phyloP scores from a whole-genome alignment of 37 sponge, comb jelly and placozoan genomes.

The Spongilla lacustris region DNA sequence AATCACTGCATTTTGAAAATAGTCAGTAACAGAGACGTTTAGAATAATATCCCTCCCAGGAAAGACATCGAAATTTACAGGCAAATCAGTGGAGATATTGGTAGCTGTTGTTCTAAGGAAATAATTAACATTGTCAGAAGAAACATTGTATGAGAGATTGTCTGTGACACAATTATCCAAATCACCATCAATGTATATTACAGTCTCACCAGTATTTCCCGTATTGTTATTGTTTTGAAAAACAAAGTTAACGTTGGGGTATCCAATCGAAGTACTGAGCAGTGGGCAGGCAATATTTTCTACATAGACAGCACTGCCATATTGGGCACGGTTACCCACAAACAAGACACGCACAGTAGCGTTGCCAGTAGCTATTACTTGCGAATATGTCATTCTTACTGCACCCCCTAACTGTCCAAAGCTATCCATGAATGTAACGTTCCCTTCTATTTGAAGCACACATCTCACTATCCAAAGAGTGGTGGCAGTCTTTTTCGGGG shows the following conservation, averaged over 20 bases:
- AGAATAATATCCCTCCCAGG: slow-evolving; percentile 1
- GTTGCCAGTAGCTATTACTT: background rate
- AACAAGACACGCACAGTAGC: background rate
- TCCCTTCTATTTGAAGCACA: background rate
- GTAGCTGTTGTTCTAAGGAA: background rate
- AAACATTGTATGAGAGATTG: background rate
- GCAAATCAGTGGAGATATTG: background rate
- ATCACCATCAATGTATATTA: background rate
- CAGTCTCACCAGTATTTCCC: background rate
- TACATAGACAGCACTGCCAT: slow-evolving; percentile 12
- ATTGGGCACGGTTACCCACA: background rate
- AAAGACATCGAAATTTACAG: background rate
- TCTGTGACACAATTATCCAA: background rate
- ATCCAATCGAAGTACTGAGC: background rate
- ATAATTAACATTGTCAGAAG: background rate
- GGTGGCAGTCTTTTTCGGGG: background rate
- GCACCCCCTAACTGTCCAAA: background rate
- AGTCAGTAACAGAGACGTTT: background rate
- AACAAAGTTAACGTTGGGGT: background rate
- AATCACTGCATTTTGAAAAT: background rate
- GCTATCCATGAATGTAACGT: background rate
- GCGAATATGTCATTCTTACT: background rate
- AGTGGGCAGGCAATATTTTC: background rate
- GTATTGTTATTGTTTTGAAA: background rate
- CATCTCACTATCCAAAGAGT: background rate